These are phyloP conservation scores for Rhinatrema bivittatum DNA, from an alignment of 2,797 vertebrate species.

Conservation along the genomic window DNA sequence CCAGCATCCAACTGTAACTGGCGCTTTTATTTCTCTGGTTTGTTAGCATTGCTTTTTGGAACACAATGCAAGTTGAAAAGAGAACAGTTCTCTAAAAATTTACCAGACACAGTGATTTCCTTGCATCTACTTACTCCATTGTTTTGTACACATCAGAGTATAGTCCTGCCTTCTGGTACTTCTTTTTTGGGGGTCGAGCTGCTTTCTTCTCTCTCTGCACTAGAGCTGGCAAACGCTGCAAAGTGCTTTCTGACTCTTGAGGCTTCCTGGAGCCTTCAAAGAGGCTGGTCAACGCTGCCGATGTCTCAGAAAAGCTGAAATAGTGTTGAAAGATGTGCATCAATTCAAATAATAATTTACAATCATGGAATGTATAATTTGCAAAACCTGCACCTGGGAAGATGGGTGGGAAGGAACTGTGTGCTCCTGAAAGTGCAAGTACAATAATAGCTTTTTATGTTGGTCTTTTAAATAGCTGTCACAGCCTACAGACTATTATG, in stretches of 20 bases:
- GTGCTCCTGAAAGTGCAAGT: too few relatives aligned
- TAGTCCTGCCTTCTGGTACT: constrained; percentile 88
- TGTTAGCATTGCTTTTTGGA: not conserved
- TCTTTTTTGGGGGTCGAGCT: constrained; percentile 78
- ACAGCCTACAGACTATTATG: too few relatives aligned
- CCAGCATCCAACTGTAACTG: not conserved
- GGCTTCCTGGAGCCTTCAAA: constrained; percentile 52
- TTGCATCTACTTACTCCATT: constrained; percentile 75
- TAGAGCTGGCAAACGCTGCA: constrained; percentile 44
- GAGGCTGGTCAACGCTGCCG: constrained; percentile 48
- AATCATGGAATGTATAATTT: too few relatives aligned
- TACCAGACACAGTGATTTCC: not conserved
- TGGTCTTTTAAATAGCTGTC: too few relatives aligned
- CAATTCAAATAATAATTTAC: too few relatives aligned
- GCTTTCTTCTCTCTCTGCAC: constrained; percentile 72
- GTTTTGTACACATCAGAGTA: constrained; percentile 97
- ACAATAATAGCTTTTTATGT: too few relatives aligned
- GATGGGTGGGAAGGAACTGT: too few relatives aligned
- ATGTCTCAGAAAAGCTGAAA: constrained; percentile 51
- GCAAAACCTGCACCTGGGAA: too few relatives aligned
- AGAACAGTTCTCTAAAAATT: not conserved
- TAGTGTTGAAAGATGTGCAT: constrained; percentile 19
- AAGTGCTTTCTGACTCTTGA: constrained; percentile 44
- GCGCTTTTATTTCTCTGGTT: constrained; percentile 10
- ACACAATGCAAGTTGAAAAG: not conserved